phyloP scores from a whole-genome alignment of 2,888 invertebrate species.

The Ernsta delagoae region DNA sequence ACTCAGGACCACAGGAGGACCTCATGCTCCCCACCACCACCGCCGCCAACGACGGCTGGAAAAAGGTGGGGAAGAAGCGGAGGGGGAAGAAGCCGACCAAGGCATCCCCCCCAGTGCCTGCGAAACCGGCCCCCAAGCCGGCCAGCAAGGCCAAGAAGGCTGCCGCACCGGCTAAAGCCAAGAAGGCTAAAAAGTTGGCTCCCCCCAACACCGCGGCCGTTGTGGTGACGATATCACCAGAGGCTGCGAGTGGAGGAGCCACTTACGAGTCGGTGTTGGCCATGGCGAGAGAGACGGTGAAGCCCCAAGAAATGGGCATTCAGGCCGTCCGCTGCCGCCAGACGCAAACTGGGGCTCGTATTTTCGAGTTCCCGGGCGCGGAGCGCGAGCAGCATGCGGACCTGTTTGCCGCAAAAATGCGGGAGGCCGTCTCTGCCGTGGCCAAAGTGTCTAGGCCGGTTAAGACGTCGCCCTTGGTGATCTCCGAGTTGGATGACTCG shows the following conservation, averaged over 20 bases:
- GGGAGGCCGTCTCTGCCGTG: neutral
- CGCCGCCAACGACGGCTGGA: neutral
- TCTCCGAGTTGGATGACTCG: slow-evolving; percentile 1
- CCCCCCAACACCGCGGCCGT: neutral
- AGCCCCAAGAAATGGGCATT: neutral
- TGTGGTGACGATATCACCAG: neutral
- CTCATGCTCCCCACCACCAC: neutral
- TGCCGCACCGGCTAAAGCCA: neutral
- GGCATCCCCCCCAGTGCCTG: neutral
- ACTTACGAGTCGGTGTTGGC: slow-evolving; percentile 3
- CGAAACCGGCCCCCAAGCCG: neutral
- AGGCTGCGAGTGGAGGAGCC: neutral
- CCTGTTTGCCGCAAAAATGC: neutral
- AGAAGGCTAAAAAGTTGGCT: neutral
- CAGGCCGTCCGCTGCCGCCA: neutral
- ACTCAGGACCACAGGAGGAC: neutral
- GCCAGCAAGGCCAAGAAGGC: neutral
- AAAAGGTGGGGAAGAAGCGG: neutral
- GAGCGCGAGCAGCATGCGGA: slow-evolving; percentile 1
- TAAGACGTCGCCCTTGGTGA: neutral
- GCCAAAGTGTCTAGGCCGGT: neutral
- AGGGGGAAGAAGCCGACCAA: neutral
- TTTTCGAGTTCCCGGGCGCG: slow-evolving; percentile 1
- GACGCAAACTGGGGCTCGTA: slow-evolving; percentile 9
- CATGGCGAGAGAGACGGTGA: neutral